Evolutionary conservation across 2,797 vertebrate genomes (phyloP).

Genomic region (Platalea minor): DNA sequence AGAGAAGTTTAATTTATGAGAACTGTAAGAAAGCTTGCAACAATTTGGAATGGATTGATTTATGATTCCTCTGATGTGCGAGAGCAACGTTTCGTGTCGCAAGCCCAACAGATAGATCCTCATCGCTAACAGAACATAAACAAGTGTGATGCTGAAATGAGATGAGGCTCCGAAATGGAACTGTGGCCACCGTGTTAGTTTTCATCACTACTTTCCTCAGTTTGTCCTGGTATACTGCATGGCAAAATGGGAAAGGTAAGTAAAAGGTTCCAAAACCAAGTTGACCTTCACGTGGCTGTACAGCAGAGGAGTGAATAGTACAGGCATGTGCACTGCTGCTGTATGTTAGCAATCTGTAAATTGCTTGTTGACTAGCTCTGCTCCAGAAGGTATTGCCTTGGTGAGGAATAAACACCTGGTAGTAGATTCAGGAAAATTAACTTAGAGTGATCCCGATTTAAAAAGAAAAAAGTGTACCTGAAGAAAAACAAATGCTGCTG

Average conservation of each 20-base stretch:
- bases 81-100: background rate
- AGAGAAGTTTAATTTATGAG: constrained; percentile 7
- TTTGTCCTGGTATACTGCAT: constrained; percentile 97
- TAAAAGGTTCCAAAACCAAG: background rate
- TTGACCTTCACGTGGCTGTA: rapidly evolving
- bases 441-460: background rate
- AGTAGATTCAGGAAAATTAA: background rate
- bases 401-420: background rate
- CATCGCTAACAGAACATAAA: constrained; percentile 40
- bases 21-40: background rate
- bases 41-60: constrained; percentile 1
- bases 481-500: background rate
- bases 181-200: constrained; percentile 94
- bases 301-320: background rate
- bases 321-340: background rate
- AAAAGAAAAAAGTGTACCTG: background rate
- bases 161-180: constrained; percentile 99
- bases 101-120: constrained; percentile 1
- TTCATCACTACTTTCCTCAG: constrained; percentile 98
- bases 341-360: background rate
- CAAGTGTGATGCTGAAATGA: constrained; percentile 95
- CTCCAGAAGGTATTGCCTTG: background rate
- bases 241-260: constrained; percentile 99
- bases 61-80: constrained; percentile 47
- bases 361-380: background rate